Evolutionary conservation across 1,140 invertebrate species (phyloP).

Genomic region (Papilio polyxenes): DNA sequence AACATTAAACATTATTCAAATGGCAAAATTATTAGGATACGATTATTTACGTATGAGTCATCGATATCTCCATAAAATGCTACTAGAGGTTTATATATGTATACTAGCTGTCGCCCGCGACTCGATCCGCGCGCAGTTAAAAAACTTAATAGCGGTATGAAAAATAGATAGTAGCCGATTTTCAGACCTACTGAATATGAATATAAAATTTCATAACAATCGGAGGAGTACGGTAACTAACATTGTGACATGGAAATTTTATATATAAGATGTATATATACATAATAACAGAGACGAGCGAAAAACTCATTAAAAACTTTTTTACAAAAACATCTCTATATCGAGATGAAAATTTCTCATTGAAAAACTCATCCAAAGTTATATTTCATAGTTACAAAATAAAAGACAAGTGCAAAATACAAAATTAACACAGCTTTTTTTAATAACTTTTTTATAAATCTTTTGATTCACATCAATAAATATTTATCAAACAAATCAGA

Average conservation of each 20-base stretch:
- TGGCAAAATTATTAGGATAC: background rate
- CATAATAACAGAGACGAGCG: background rate
- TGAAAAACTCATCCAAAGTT: constrained; percentile 21
- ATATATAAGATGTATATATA: background rate
- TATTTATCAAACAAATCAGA: no score
- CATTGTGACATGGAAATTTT: no score
- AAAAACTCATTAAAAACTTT: constrained; percentile 20
- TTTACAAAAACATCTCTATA: constrained; percentile 6
- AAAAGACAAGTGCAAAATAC: background rate
- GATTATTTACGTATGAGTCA: background rate
- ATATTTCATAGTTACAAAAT: constrained; percentile 15
- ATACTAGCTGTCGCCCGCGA: no score
- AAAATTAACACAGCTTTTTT: background rate
- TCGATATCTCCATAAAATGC: background rate
- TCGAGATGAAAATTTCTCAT: background rate
- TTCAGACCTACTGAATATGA: no score
- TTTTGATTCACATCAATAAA: no score
- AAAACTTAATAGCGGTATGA: no score
- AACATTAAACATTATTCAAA: background rate
- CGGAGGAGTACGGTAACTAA: no score
- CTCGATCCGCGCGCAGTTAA: no score
- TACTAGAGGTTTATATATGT: no score
- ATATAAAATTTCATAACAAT: no score
- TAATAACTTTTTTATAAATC: no score
- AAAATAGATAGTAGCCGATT: no score